A percentile compares a stretch with the other conserved stretches of the same genome.
phyloP scores from a whole-genome alignment of 2,888 invertebrate genomes.

The Noctua comes region DNA sequence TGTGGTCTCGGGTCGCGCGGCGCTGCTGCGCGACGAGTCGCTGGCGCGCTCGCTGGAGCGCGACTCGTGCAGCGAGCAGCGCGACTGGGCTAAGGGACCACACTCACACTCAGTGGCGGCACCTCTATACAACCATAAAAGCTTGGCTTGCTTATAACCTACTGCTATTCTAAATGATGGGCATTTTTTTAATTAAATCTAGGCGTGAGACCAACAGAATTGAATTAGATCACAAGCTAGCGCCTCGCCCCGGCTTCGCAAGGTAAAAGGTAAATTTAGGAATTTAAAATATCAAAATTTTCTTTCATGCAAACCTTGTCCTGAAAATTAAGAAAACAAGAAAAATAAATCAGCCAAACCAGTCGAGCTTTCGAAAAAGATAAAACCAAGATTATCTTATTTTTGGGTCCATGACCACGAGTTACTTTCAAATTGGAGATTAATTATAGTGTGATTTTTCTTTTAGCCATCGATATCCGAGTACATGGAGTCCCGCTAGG shows the following conservation, averaged over 20 bases:
- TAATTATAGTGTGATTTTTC: not conserved
- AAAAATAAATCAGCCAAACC: not conserved
- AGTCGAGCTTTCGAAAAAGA: not conserved
- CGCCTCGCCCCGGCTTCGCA: not conserved
- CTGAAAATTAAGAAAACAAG: not conserved
- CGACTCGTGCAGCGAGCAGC: conserved; percentile 72
- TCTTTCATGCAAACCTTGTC: not conserved
- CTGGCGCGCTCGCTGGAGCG: conserved; percentile 71
- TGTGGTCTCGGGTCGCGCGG: not conserved
- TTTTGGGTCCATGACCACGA: not conserved
- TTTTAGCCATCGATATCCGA: not conserved
- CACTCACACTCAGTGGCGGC: too few relatives aligned
- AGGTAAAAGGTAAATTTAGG: too few relatives aligned
- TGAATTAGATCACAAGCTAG: not conserved
- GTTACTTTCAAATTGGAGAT: not conserved
- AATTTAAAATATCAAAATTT: not conserved
- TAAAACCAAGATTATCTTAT: not conserved
- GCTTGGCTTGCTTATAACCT: too few relatives aligned
- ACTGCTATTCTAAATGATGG: too few relatives aligned
- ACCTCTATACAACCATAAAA: too few relatives aligned
- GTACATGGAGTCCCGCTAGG: not conserved
- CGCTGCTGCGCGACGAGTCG: conserved; percentile 45
- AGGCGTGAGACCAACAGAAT: not conserved
- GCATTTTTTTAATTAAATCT: too few relatives aligned
- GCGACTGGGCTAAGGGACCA: conserved; percentile 63